Base-by-base conservation (phyloP, 2,797 vertebrate genomes). In the Scolopax rusticola region DNA sequence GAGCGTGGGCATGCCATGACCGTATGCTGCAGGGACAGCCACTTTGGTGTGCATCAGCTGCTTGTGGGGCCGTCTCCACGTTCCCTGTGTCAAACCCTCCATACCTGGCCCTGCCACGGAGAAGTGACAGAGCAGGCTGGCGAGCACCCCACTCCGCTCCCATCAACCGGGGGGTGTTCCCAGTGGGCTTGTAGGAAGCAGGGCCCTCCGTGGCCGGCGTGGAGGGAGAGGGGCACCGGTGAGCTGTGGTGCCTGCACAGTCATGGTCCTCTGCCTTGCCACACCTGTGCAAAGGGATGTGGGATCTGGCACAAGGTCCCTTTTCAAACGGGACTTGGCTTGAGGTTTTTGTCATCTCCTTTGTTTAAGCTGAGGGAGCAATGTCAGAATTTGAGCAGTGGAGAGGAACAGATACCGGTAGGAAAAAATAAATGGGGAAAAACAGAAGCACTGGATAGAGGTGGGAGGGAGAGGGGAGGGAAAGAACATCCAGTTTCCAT, bases 361-460 rank as follows among this genome's bases (percentile, higher is more conserved):
- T 59, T 74, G 12, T 79, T 83, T 64, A 85, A 80, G 32, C n/a
- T 85, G 87, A 83, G 60, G 45, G 51, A 80, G 30, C 7, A 3
- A 33, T 53, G 54, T 75, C 79, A 91, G 71, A 82, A 83, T 77
- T 77, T 92, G 76, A 91, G 36, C 65, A 7, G 10, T 65, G 78
- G 30, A 96, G 60, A 91, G 57, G 41, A 94, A 81, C 23, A 75
- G 48, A 71, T 2, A 53, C 33, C 33, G 9, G 79, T 36, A 88
- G 87, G 79, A 78, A 93, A 96, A 96, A 92, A 64, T 71, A 81
- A 92, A 83, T 30, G 38, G 50, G 32, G 57, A 86, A 96, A 92
- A 92, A 0, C 57, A 86, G 82, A 86, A 85, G 59, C 43, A 38
- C 12, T 90, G 75, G 56, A 54, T 48, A 48, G 51, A 61, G 18